Evolutionary conservation across 2,113 vertebrate genomes (phyloP).

Genomic region (Pseudorectes ferrugineus): DNA sequence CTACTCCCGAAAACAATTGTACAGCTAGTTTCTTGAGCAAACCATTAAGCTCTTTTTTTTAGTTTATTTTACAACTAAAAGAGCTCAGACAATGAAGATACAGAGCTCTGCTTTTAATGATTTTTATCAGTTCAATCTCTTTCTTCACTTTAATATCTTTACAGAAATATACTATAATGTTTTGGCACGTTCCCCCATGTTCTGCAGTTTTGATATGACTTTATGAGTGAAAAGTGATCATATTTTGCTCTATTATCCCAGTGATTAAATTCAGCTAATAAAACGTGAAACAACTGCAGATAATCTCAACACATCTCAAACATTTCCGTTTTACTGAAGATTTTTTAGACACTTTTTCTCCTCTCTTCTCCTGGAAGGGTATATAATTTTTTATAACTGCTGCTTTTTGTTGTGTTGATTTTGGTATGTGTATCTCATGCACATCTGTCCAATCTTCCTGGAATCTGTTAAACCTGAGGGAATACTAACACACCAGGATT

Average conservation of each 20-base stretch:
- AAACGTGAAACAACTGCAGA: not conserved
- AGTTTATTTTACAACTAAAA: not conserved
- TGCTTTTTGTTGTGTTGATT: not conserved
- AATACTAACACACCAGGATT: not conserved
- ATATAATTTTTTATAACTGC: not conserved
- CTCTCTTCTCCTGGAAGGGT: not conserved
- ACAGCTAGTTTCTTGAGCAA: not conserved
- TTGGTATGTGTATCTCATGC: not conserved
- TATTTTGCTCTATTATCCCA: not conserved
- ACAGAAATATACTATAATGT: not conserved
- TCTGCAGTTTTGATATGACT: not conserved
- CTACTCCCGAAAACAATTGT: not conserved
- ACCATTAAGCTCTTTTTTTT: not conserved
- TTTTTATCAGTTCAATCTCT: not conserved
- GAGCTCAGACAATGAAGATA: not conserved
- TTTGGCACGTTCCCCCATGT: not conserved
- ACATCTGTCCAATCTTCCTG: conserved; percentile 10
- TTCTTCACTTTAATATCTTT: not conserved
- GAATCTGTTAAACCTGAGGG: not conserved
- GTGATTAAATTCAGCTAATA: not conserved
- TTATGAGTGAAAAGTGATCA: not conserved
- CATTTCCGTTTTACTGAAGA: not conserved
- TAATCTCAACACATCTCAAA: not conserved
- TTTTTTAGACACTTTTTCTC: not conserved
- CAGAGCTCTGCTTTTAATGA: not conserved